Evolutionary conservation across 1,140 invertebrate species (phyloP).

Genomic region (Piezodorus guildinii): DNA sequence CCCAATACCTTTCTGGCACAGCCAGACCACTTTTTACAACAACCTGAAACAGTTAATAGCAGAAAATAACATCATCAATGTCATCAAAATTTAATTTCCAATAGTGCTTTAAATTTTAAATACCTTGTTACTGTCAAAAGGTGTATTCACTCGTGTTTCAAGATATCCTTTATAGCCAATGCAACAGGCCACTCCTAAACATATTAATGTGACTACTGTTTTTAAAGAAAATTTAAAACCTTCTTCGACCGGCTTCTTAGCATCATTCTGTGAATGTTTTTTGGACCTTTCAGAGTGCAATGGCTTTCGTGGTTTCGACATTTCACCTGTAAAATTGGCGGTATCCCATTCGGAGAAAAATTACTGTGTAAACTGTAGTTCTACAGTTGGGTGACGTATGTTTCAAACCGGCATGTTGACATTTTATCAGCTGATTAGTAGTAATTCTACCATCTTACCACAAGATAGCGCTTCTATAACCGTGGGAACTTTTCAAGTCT

Average conservation of each 20-base stretch:
- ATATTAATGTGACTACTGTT: conserved; percentile 20
- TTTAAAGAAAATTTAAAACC: conserved; percentile 18
- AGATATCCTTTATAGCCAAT: conserved; percentile 61
- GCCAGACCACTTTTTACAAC: conserved; percentile 53
- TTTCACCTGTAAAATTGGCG: background rate
- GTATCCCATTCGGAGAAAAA: background rate
- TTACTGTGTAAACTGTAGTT: background rate
- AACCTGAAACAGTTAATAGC: conserved; percentile 39
- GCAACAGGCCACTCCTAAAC: conserved; percentile 21
- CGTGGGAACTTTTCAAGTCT: too few relatives aligned
- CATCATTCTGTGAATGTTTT: conserved; percentile 7
- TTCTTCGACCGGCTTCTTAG: conserved; percentile 15
- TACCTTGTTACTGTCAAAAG: conserved; percentile 64
- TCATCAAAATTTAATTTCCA: background rate
- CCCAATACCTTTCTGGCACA: conserved; percentile 80
- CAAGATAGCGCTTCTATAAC: too few relatives aligned
- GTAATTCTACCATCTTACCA: too few relatives aligned
- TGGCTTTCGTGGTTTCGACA: conserved; percentile 2
- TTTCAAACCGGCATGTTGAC: conserved; percentile 11
- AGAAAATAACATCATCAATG: background rate
- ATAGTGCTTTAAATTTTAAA: background rate
- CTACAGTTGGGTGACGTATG: background rate
- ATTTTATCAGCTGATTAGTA: background rate
- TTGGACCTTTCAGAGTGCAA: conserved; percentile 2
- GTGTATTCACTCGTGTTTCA: conserved; percentile 79